phyloP scores from a whole-genome alignment of 2,797 vertebrate genomes.

The Phylloscopus collybita region DNA sequence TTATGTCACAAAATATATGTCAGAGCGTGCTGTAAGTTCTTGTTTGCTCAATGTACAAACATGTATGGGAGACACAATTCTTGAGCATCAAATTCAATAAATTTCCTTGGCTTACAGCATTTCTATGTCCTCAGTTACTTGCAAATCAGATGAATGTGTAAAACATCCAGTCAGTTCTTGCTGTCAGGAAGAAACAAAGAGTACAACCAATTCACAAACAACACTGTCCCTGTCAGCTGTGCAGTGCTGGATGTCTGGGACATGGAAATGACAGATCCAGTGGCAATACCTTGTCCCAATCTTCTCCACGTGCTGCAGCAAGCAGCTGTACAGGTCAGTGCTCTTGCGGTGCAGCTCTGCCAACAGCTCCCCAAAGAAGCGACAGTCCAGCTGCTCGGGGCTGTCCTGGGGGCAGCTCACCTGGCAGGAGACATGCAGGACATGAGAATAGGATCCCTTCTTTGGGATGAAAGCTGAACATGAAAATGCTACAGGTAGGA shows the following conservation, averaged over 20 bases:
- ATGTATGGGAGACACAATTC: rapidly evolving
- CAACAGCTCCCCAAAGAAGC: constrained; percentile 93
- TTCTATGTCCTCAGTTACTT: not conserved
- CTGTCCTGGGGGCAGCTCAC: constrained; percentile 45
- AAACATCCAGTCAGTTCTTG: not conserved
- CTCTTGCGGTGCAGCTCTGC: constrained; percentile 93
- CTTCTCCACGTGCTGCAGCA: constrained; percentile 89
- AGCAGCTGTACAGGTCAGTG: constrained; percentile 86
- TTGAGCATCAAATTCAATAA: not conserved
- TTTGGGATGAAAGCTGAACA: not conserved
- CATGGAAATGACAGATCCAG: not conserved
- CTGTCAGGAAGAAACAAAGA: not conserved
- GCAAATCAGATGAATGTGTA: not conserved
- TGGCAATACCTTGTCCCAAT: constrained; percentile 85
- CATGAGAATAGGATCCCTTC: not conserved
- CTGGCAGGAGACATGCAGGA: not conserved
- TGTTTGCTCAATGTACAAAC: not conserved
- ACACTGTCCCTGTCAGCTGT: not conserved
- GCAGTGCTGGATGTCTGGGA: constrained; percentile 20
- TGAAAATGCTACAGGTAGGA: not conserved
- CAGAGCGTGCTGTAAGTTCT: not conserved
- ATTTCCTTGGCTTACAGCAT: not conserved
- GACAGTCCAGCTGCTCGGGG: constrained; percentile 84
- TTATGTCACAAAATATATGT: rapidly evolving
- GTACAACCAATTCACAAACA: not conserved